Base-by-base conservation (phyloP, 2,797 vertebrate genomes). In the Sebastes aleutianus region DNA sequence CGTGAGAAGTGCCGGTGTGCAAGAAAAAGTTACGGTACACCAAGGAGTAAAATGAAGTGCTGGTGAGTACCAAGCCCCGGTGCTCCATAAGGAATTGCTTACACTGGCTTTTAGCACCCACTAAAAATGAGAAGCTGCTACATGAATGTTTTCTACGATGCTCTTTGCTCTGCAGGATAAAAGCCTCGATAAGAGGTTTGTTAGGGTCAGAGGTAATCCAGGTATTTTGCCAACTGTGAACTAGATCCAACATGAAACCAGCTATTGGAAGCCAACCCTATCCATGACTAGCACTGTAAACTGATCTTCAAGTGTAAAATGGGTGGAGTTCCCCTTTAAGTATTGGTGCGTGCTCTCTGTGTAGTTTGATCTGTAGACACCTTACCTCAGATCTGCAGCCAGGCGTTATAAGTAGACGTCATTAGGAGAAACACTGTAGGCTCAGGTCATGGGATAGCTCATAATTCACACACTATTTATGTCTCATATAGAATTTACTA, bases 391-490 rank as follows among this genome's bases (percentile, higher is more conserved):
- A 83, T 83, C 78, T 80, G 68, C 26, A 70, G 79, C 70, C 85
- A 85, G 70, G 50, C 13, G 54, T 78, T 82, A 68, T 80, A 79
- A 74, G 62, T 75, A 83, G 82, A 81, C 74, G 47, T 70, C 29
- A 29, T 70, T 14, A 22, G n/a, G 16, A 72, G 74, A 78, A 69
- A 80, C 53, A 80, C 66, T 76, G 57, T 64, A 78, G 34, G 59
- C 71, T 78, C 20, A 66, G 74, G 50, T 88, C 65, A 79, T 56
- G 59, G 27, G 79, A 62, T 72, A 71, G 81, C 72, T 87, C 79
- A 87, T 70, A 67, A 87, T 86, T 86, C 79, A 87, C 34, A 9
- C 27, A 71, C 78, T 86, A 87, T 83, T 85, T 82, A 74, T 87
- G 76, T 83, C 76, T 78, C 58, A 43, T 47, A 32, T 47, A 72